These are phyloP conservation scores for Mimachlamys varia DNA, from an alignment of 2,888 invertebrate genomes.

Conservation along the genomic window DNA sequence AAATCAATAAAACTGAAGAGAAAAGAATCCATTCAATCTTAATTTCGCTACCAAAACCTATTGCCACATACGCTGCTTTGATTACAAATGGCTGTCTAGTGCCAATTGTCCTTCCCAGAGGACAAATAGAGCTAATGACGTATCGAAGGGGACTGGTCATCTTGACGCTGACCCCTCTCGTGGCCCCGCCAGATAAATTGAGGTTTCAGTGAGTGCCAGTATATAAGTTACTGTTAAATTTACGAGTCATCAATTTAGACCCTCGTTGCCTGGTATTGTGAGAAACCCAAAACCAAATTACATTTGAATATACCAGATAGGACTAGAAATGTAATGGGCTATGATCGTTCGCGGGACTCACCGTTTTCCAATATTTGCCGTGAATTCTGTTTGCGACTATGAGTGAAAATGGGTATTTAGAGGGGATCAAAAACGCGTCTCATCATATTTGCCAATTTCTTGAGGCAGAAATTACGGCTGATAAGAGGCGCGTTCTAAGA, in stretches of 20 bases:
- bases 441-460: slow-evolving; percentile 39
- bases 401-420: slow-evolving; percentile 50
- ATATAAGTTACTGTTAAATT: slow-evolving; percentile 34
- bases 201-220: slow-evolving; percentile 15
- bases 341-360: slow-evolving; percentile 45
- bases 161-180: not conserved
- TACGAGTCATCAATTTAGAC: slow-evolving; percentile 33
- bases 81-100: slow-evolving; percentile 1
- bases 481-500: slow-evolving; percentile 43
- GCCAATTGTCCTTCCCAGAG: not conserved
- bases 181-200: slow-evolving; percentile 27
- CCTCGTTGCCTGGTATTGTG: slow-evolving; percentile 27
- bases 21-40: slow-evolving; percentile 8
- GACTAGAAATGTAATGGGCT: slow-evolving; percentile 41
- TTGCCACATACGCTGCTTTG: slow-evolving; percentile 31
- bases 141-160: not conserved
- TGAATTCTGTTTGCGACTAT: slow-evolving; percentile 43
- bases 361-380: slow-evolving; percentile 46
- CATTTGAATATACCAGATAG: slow-evolving; percentile 48
- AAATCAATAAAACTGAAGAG: not conserved
- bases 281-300: slow-evolving; percentile 42
- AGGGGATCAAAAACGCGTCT: slow-evolving; percentile 45
- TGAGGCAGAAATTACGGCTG: slow-evolving; percentile 44
- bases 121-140: not conserved
- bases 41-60: slow-evolving; percentile 32